Base-by-base conservation (phyloP, 2,113 vertebrate species). In the Oncorhynchus nerka region DNA sequence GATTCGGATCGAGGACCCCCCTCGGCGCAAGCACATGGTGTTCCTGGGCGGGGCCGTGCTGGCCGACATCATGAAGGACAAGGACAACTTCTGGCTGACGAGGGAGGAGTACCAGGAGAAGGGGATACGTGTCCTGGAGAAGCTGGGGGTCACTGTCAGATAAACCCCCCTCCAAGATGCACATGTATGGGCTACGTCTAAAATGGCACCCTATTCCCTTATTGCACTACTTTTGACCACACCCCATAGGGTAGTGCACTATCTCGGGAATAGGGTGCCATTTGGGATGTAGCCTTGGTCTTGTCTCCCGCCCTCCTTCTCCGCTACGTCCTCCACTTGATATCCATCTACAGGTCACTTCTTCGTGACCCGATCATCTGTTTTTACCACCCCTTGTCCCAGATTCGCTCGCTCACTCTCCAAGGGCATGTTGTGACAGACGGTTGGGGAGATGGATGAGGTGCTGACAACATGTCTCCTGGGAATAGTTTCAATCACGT, bases 41-140 rank as follows among this genome's bases (percentile, higher is more conserved):
- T 97, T 97, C 81, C 86, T 98, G 86, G 96, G 96, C 0, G 96
- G 96, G 0, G 96, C 96, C 0, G 96, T 97, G 62, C 92, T 97
- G 51, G 96, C 96, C 0, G 96, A 98, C 86, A 98, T 98, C 93
- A 98, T 97, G 96, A 98, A 98, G 88, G 96, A 98, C 93, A 98
- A 97, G 92, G 96, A 98, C 92, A 97, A 96, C 94, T 97, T 98
- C 90, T 98, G 96, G 96, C 93, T 98, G 94, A 98, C 96, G 70
- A 89, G 96, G 75, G 94, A 97, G 83, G 96, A 98, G 80, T 98
- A 98, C 86, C 91, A 97, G 80, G 96, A 98, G 81, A 98, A 97
- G 89, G 96, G 96, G 59, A 93, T 94, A 30, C 94, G 95, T 3
- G 96, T 98, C 80, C 93, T 97, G 84, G 96, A 97, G 94, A 98